Conservation (phyloP, 2,888 invertebrate species). For the Malacosoma neustria region DNA sequence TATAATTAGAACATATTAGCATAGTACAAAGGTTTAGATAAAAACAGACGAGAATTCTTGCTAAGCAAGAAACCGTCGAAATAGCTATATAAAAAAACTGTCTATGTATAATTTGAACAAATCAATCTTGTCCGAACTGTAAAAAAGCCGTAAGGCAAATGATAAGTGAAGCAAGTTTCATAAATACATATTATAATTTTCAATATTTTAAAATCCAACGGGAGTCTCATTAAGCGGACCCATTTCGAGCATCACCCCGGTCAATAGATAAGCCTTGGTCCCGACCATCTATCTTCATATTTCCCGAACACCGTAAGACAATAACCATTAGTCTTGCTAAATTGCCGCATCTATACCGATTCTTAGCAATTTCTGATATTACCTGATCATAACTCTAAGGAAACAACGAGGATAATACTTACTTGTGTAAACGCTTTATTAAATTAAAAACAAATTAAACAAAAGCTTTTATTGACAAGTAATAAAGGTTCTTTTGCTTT, state of each 20-base stretch:
- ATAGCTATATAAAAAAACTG: no score
- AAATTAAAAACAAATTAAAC: no score
- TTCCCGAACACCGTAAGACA: slow-evolving; percentile 45
- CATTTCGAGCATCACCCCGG: slow-evolving; percentile 7
- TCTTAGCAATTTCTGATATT: not conserved
- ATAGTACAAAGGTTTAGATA: no score
- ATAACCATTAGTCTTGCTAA: slow-evolving; percentile 52
- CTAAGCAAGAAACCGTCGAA: no score
- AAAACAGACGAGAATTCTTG: no score
- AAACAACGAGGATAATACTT: no score
- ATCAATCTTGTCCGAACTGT: not conserved
- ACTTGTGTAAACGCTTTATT: no score
- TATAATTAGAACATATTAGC: no score
- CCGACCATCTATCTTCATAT: slow-evolving; percentile 54
- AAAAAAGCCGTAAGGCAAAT: not conserved
- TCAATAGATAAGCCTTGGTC: slow-evolving; percentile 23
- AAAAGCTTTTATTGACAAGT: no score
- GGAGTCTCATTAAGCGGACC: slow-evolving; percentile 8
- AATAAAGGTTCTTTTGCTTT: no score
- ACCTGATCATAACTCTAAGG: not conserved
- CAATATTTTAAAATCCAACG: not conserved
- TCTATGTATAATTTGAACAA: no score
- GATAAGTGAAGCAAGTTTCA: not conserved
- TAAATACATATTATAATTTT: not conserved
- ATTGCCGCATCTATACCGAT: slow-evolving; percentile 40